These are phyloP conservation scores for Drosophila nigrodunni DNA, from an alignment of 1,140 invertebrate species.

Conservation along the genomic window DNA sequence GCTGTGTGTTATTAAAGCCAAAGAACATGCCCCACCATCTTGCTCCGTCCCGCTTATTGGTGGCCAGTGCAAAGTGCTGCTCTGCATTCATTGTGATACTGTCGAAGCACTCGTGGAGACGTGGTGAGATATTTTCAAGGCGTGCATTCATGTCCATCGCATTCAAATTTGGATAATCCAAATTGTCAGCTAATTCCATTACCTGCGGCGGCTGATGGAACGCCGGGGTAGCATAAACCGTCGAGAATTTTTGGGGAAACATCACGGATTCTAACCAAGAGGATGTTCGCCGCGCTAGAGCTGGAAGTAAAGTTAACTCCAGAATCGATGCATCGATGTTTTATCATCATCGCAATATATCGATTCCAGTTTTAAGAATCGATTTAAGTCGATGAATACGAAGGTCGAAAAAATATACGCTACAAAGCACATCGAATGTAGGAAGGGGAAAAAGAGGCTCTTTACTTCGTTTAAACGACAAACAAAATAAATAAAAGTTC, in stretches of 20 bases:
- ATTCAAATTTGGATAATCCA: conserved; percentile 73
- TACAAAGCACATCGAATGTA: too few relatives aligned
- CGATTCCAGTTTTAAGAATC: too few relatives aligned
- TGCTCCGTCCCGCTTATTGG: conserved; percentile 61
- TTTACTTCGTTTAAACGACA: too few relatives aligned
- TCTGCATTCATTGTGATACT: conserved; percentile 61
- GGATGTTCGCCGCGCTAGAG: too few relatives aligned
- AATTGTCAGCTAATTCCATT: conserved; percentile 59
- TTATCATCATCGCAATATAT: too few relatives aligned
- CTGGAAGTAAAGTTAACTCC: too few relatives aligned
- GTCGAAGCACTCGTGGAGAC: conserved; percentile 66
- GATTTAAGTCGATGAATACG: too few relatives aligned
- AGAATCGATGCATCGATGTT: too few relatives aligned
- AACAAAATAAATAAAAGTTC: too few relatives aligned
- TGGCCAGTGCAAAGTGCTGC: conserved; percentile 59
- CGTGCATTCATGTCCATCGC: conserved; percentile 63
- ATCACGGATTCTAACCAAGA: conserved; percentile 25
- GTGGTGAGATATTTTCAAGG: conserved; percentile 63
- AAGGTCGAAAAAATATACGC: too few relatives aligned
- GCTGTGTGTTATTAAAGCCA: conserved; percentile 42
- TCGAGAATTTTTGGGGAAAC: conserved; percentile 61
- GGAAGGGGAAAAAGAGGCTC: too few relatives aligned
- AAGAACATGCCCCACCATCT: conserved; percentile 69
- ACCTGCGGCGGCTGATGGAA: conserved; percentile 56
- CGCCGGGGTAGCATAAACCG: conserved; percentile 46